Conservation (phyloP, 2,113 vertebrate genomes). For the Nipponia nippon region DNA sequence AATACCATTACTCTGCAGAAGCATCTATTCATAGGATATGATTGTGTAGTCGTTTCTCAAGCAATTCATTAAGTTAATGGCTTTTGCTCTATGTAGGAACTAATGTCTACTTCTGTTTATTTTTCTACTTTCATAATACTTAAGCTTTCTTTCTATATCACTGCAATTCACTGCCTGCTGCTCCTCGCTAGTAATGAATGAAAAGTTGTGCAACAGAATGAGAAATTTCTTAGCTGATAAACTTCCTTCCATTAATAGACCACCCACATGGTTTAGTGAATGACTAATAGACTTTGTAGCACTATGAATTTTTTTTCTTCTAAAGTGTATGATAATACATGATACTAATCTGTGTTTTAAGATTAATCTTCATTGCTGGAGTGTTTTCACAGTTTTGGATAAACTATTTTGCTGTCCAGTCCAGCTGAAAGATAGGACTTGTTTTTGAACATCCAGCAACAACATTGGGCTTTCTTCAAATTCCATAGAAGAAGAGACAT, state of each 20-base stretch:
- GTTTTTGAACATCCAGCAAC: background rate
- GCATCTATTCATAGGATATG: background rate
- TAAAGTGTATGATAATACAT: background rate
- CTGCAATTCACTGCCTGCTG: background rate
- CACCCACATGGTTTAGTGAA: background rate
- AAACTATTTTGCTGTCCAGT: background rate
- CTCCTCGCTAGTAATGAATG: background rate
- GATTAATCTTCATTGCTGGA: background rate
- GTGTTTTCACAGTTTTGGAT: background rate
- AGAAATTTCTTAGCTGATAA: slow-evolving; percentile 19
- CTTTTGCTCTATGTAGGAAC: background rate
- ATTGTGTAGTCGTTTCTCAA: background rate
- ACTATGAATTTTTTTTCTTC: background rate
- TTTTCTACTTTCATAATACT: background rate
- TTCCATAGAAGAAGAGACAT: background rate
- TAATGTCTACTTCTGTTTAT: background rate
- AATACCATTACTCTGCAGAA: background rate
- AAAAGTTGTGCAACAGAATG: background rate
- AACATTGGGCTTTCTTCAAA: background rate
- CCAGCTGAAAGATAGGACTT: background rate
- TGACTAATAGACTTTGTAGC: background rate
- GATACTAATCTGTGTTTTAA: background rate
- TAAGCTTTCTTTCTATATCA: background rate
- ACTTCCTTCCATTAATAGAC: background rate
- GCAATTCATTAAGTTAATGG: background rate